A percentile compares a stretch with the other conserved stretches of the same genome.
phyloP scores from a whole-genome alignment of 1,140 invertebrate species.

The Saccostrea glomerata region DNA sequence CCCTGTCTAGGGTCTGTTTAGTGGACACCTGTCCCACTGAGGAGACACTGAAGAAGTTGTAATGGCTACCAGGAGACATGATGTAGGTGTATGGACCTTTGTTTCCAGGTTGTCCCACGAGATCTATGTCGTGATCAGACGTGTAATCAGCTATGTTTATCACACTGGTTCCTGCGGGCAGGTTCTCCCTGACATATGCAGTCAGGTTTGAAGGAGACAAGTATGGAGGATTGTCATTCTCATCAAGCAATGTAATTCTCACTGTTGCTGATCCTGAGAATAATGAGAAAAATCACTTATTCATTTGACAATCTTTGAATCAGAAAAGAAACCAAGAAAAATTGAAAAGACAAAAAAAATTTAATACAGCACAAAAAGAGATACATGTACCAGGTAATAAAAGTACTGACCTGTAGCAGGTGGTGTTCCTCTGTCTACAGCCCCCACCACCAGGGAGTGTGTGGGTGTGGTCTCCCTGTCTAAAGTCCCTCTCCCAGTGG shows the following conservation, averaged over 20 bases:
- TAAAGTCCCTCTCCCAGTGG: conserved; percentile 83
- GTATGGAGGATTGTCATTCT: conserved; percentile 95
- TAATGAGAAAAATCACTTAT: conserved; percentile 1
- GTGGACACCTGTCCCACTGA: conserved; percentile 90
- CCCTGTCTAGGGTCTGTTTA: conserved; percentile 89
- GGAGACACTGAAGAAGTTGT: conserved; percentile 87
- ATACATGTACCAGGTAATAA: not conserved
- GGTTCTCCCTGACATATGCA: conserved; percentile 92
- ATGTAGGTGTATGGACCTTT: conserved; percentile 92
- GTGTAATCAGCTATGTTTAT: conserved; percentile 87
- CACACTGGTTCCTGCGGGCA: conserved; percentile 89
- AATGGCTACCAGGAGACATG: conserved; percentile 80
- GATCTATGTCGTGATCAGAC: conserved; percentile 92
- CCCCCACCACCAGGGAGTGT: conserved; percentile 92
- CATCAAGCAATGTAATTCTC: conserved; percentile 88
- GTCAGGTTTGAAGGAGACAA: conserved; percentile 89
- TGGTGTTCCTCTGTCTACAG: conserved; percentile 91
- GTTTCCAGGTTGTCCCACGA: conserved; percentile 91
- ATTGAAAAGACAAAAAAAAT: not conserved
- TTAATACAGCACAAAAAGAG: not conserved
- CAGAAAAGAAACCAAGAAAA: not conserved
- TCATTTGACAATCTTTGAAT: too few species aligned
- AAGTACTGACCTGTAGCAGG: conserved; percentile 84
- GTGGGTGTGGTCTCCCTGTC: conserved; percentile 89
- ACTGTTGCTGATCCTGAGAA: conserved; percentile 87